A percentile compares a stretch with the other conserved stretches of the same genome.
Conservation (phyloP, 2,888 invertebrate species). For the Sinotaia quadrata region DNA sequence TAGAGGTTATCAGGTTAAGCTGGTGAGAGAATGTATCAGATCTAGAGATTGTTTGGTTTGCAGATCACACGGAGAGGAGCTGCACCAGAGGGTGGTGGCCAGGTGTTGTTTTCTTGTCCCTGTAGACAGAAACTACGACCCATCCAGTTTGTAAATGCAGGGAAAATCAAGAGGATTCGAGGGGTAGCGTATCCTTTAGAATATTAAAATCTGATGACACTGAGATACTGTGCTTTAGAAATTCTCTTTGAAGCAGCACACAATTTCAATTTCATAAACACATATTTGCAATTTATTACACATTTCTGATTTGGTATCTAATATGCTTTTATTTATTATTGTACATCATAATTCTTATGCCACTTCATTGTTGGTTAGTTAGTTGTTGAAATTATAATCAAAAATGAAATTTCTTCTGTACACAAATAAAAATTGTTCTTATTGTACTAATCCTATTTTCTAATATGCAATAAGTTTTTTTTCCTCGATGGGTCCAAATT, state of each 20-base stretch:
- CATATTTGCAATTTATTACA: too few species aligned
- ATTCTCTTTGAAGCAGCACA: too few species aligned
- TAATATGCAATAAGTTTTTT: neutral
- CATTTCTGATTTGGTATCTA: too few species aligned
- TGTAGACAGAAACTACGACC: slow-evolving; percentile 86
- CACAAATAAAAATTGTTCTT: neutral
- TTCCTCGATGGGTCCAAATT: too few species aligned
- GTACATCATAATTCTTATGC: too few species aligned
- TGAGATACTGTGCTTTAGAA: too few species aligned
- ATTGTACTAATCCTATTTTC: neutral
- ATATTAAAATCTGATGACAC: too few species aligned
- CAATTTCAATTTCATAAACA: too few species aligned
- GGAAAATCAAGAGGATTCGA: slow-evolving; percentile 93
- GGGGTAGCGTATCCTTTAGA: slow-evolving; percentile 82
- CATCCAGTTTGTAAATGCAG: slow-evolving; percentile 81
- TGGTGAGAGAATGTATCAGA: neutral
- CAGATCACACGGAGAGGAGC: slow-evolving; percentile 77
- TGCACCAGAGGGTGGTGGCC: slow-evolving; percentile 93
- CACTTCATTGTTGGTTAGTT: neutral
- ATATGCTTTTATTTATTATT: too few species aligned
- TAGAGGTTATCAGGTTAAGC: neutral
- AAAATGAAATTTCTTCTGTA: neutral
- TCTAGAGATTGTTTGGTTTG: neutral
- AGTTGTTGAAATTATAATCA: neutral
- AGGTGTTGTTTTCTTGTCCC: slow-evolving; percentile 91